Evolutionary conservation across 2,797 vertebrate genomes (phyloP).

Genomic region (Poeciliopsis infans): DNA sequence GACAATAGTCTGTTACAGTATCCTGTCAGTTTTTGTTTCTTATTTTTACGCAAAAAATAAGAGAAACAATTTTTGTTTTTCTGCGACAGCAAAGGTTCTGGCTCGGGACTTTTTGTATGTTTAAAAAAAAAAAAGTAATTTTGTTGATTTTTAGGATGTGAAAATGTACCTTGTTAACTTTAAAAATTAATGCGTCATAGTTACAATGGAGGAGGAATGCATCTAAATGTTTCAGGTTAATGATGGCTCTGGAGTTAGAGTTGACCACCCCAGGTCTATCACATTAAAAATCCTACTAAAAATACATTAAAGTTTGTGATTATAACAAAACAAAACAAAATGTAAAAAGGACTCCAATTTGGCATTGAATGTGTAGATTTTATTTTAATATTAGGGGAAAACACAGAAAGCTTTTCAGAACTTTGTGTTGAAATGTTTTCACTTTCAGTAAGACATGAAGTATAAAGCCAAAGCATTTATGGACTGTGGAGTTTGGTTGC

Average conservation of each 20-base stretch:
- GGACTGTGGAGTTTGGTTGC: constrained; percentile 9
- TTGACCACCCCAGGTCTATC: not conserved
- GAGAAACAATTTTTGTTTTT: no score
- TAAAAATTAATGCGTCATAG: no score
- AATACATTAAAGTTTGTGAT: not conserved
- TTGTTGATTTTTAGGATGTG: no score
- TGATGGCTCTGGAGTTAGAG: not conserved
- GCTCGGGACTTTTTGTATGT: no score
- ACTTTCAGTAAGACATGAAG: not conserved
- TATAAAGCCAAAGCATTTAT: not conserved
- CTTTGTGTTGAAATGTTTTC: not conserved
- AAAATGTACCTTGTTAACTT: no score
- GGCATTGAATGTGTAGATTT: not conserved
- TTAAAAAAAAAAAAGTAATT: no score
- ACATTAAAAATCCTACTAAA: not conserved
- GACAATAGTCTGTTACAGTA: no score
- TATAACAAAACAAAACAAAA: not conserved
- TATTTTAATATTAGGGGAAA: not conserved
- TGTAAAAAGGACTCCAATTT: not conserved
- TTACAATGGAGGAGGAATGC: not conserved
- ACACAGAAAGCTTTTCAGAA: not conserved
- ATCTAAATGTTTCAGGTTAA: not conserved
- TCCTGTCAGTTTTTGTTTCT: no score
- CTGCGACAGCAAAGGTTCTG: no score
- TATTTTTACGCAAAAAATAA: no score